Evolutionary conservation across 2,888 invertebrate species (phyloP).

Genomic region (Drosophila mercatorum): DNA sequence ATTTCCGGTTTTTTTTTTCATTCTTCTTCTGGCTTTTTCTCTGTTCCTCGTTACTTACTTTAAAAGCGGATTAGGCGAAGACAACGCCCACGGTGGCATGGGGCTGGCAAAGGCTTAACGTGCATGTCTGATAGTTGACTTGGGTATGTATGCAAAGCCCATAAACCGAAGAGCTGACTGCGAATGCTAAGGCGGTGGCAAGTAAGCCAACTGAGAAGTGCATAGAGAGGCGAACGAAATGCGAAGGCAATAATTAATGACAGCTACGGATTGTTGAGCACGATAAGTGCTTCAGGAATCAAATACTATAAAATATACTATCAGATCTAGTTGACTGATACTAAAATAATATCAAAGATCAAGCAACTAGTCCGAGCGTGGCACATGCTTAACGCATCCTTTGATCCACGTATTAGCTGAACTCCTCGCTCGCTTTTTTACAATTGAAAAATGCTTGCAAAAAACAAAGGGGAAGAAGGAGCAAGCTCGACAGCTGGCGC

Average conservation of each 20-base stretch:
- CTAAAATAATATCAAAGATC: no score
- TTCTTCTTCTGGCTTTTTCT: neutral
- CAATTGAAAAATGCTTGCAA: slow-evolving; percentile 4
- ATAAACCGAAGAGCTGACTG: slow-evolving; percentile 13
- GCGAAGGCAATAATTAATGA: slow-evolving; percentile 4
- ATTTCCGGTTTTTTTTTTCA: slow-evolving; percentile 70
- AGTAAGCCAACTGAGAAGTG: slow-evolving; percentile 8
- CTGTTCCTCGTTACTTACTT: slow-evolving; percentile 62
- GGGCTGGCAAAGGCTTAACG: slow-evolving; percentile 56
- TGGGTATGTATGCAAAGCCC: slow-evolving; percentile 61
- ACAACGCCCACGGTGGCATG: slow-evolving; percentile 75
- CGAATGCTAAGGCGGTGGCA: neutral
- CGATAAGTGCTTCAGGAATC: no score
- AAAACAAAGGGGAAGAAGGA: slow-evolving; percentile 2
- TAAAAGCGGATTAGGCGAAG: slow-evolving; percentile 75
- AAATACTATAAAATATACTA: no score
- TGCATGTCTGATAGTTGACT: slow-evolving; percentile 72
- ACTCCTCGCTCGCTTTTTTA: neutral
- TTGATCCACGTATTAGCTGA: slow-evolving; percentile 16
- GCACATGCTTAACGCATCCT: neutral
- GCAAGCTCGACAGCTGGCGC: slow-evolving; percentile 59
- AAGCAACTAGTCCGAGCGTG: no score
- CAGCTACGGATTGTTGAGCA: neutral
- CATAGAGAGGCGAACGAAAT: neutral
- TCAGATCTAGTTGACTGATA: no score